These are phyloP conservation scores for Gallirallus australis DNA, from an alignment of 2,797 vertebrate genomes.

Conservation along the genomic window DNA sequence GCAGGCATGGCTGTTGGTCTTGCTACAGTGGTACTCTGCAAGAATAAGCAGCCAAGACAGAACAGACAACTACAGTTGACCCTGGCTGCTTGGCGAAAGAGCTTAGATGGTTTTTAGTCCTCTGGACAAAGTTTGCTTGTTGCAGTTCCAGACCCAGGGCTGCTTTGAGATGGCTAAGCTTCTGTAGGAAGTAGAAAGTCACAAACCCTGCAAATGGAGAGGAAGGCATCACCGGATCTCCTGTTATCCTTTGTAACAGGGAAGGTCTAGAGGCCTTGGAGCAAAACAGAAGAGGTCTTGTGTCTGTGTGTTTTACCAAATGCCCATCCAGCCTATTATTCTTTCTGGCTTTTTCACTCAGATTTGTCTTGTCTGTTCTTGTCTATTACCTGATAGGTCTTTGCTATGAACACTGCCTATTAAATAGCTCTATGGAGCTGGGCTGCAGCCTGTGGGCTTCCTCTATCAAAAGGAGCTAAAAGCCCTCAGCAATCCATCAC, in stretches of 20 bases:
- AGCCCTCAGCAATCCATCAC: neutral
- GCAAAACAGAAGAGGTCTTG: neutral
- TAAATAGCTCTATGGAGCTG: neutral
- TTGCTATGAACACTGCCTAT: neutral
- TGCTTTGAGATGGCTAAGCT: neutral
- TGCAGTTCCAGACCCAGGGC: neutral
- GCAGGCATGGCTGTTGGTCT: neutral
- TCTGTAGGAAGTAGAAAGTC: neutral
- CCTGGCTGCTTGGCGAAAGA: neutral
- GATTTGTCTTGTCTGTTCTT: neutral
- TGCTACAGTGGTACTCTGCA: neutral
- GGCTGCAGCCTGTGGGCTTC: neutral
- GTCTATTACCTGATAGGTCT: neutral
- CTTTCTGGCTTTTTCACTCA: neutral
- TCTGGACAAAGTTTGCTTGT: neutral
- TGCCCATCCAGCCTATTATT: neutral
- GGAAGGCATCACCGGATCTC: neutral
- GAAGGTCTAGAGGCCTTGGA: neutral
- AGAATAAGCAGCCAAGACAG: neutral
- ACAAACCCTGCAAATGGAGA: neutral
- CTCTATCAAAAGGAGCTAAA: neutral
- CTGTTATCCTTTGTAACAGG: neutral
- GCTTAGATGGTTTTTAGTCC: neutral
- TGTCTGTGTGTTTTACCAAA: neutral
- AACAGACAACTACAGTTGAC: neutral